Conservation (phyloP, 2,888 invertebrate genomes). For the Heliconius ismenius region DNA sequence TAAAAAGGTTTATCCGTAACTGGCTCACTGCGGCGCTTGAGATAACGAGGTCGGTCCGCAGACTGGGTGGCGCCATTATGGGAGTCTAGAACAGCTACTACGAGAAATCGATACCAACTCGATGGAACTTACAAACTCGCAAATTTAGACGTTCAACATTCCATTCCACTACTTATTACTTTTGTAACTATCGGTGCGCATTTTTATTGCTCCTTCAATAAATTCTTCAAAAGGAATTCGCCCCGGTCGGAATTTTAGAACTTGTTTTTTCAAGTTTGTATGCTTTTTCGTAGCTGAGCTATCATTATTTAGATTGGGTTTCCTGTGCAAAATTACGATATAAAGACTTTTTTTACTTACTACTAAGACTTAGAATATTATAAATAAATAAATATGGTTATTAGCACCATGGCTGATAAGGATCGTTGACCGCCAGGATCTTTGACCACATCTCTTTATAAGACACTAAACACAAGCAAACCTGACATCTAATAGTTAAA, state of each 20-base stretch:
- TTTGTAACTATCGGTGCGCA: conserved; percentile 33
- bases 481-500: too few relatives aligned
- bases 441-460: too few relatives aligned
- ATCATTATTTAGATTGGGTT: neutral
- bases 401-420: too few relatives aligned
- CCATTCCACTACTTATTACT: conserved; percentile 35
- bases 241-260: conserved; percentile 11
- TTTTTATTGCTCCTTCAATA: conserved; percentile 32
- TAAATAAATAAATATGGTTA: too few relatives aligned
- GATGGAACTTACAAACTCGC: conserved; percentile 32
- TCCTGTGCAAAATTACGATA: neutral
- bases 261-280: conserved; percentile 1
- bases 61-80: conserved; percentile 60
- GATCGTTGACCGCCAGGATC: too few relatives aligned
- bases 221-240: conserved; percentile 33
- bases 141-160: conserved; percentile 34
- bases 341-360: too few relatives aligned
- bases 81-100: conserved; percentile 46
- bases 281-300: neutral
- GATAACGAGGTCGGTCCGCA: conserved; percentile 66
- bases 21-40: conserved; percentile 55
- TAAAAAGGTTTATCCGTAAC: conserved; percentile 46
- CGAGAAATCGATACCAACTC: conserved; percentile 40
- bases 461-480: too few relatives aligned
- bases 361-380: too few relatives aligned